phyloP scores from a whole-genome alignment of 2,113 vertebrate species.

The Pagrus major region DNA sequence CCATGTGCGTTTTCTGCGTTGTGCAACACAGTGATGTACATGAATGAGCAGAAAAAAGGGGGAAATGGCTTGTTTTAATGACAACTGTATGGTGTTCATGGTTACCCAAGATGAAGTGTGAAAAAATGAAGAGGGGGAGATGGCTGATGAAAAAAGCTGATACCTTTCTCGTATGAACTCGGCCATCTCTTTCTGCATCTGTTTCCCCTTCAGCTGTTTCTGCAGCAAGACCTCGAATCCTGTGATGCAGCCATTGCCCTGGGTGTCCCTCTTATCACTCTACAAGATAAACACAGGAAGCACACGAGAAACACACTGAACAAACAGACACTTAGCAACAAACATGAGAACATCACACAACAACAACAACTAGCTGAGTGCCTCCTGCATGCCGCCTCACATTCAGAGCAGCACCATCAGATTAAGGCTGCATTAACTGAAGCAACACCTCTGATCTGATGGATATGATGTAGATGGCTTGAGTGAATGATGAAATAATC shows the following conservation, averaged over 20 bases:
- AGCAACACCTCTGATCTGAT: neutral
- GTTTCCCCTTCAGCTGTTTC: conserved; percentile 97
- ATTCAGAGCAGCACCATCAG: neutral
- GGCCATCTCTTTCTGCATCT: conserved; percentile 99
- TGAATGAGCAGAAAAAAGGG: conserved; percentile 39
- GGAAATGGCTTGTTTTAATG: conserved; percentile 52
- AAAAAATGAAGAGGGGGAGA: neutral
- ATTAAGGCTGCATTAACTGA: neutral
- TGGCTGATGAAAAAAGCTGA: neutral
- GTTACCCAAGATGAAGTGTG: conserved; percentile 40
- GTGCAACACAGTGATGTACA: conserved; percentile 49
- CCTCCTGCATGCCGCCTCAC: neutral
- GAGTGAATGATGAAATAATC: neutral
- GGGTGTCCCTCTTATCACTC: conserved; percentile 94
- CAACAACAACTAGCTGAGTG: neutral
- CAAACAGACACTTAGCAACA: conserved; percentile 30
- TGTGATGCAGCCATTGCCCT: conserved; percentile 90
- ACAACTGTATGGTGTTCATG: conserved; percentile 55
- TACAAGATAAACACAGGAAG: conserved; percentile 68
- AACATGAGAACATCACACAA: conserved; percentile 15
- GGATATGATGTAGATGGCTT: neutral
- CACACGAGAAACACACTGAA: conserved; percentile 37
- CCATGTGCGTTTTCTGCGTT: conserved; percentile 53
- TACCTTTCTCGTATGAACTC: conserved; percentile 97
- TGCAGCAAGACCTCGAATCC: conserved; percentile 97